Evolutionary conservation across 2,113 vertebrate species (phyloP).

Genomic region (Cebus imitator): DNA sequence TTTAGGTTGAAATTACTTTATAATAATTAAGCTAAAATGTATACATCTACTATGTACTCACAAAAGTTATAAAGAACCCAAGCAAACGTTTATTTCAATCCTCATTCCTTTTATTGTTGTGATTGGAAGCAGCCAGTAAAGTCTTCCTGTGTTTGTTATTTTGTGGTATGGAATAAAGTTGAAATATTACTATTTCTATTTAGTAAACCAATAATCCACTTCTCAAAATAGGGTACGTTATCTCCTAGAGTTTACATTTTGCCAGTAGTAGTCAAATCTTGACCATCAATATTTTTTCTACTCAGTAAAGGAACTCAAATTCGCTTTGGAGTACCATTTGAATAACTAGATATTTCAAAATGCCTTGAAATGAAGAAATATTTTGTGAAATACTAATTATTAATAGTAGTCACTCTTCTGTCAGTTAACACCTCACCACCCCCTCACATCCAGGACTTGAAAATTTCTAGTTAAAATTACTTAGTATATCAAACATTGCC

Average conservation of each 20-base stretch:
- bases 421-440: neutral
- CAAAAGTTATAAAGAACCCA: neutral
- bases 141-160: neutral
- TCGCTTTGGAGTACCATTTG: neutral
- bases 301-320: neutral
- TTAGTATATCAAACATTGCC: neutral
- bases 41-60: too few species aligned
- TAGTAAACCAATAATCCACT: conserved; percentile 7
- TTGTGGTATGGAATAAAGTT: neutral
- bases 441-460: neutral
- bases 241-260: conserved; percentile 15
- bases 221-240: neutral
- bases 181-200: neutral
- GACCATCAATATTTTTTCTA: neutral
- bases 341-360: neutral
- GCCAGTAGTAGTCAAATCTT: neutral
- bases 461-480: neutral
- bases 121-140: neutral
- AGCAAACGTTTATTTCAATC: conserved; percentile 20
- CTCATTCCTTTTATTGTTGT: neutral
- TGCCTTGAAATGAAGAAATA: neutral
- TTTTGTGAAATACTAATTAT: neutral
- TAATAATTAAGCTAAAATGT: conserved; percentile 9
- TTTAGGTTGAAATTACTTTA: conserved; percentile 47
- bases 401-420: neutral